phyloP scores from a whole-genome alignment of 92 coral and sea anemone genomes.

The Actinernus sp. region DNA sequence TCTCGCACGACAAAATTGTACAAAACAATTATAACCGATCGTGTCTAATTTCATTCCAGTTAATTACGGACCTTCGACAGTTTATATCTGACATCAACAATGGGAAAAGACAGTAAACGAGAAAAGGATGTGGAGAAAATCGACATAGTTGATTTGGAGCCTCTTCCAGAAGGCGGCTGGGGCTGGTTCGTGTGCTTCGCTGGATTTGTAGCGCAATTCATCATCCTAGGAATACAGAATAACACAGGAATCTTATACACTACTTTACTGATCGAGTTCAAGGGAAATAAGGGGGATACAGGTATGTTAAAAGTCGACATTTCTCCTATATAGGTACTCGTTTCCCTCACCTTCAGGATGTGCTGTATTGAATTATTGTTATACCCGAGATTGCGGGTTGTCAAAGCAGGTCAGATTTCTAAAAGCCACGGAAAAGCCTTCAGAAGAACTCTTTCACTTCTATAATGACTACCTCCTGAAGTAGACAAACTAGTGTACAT shows the following conservation, averaged over 20 bases:
- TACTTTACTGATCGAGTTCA: slow-evolving; percentile 68
- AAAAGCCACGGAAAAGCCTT: too few species aligned
- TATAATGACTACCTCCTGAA: too few species aligned
- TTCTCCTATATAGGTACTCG: too few species aligned
- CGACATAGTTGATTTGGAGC: slow-evolving; percentile 29
- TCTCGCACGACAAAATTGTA: slow-evolving; percentile 3
- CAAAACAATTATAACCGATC: not conserved
- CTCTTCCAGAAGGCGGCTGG: slow-evolving; percentile 96
- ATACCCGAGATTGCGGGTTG: too few species aligned
- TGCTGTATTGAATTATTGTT: too few species aligned
- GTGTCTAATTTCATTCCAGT: not conserved
- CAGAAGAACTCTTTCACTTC: too few species aligned
- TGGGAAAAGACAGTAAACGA: slow-evolving; percentile 51
- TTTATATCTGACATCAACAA: not conserved
- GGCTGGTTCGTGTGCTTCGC: slow-evolving; percentile 98
- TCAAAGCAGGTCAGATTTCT: too few species aligned
- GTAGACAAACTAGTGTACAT: too few species aligned
- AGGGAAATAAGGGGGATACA: slow-evolving; percentile 76
- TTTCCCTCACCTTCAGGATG: too few species aligned
- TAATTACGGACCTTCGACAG: slow-evolving; percentile 22
- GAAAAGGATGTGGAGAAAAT: slow-evolving; percentile 30
- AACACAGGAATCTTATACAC: slow-evolving; percentile 93
- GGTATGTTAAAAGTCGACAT: slow-evolving; percentile 53
- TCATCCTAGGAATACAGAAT: slow-evolving; percentile 92
- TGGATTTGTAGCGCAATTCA: slow-evolving; percentile 86